These are phyloP conservation scores for Psococerastis gibbosa DNA, from an alignment of 2,888 invertebrate genomes.

Conservation along the genomic window DNA sequence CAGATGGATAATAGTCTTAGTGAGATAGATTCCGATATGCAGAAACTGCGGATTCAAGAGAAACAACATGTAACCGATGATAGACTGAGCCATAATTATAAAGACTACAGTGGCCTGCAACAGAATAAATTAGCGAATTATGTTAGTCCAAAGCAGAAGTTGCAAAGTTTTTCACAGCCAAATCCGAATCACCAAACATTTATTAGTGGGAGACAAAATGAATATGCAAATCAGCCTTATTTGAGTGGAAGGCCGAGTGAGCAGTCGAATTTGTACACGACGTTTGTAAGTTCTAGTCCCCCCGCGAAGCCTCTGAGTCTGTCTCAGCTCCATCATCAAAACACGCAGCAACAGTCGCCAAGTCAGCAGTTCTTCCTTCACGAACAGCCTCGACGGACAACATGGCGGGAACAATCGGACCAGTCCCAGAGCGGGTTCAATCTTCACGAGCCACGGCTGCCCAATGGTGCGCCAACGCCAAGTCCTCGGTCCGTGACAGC, in stretches of 20 bases:
- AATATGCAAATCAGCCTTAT: constrained; percentile 5
- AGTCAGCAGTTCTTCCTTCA: constrained; percentile 52
- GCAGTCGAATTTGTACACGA: neutral
- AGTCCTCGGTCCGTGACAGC: neutral
- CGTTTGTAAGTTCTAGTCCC: constrained; percentile 1
- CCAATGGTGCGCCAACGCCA: constrained; percentile 3
- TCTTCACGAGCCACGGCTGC: constrained; percentile 4
- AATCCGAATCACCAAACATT: constrained; percentile 10
- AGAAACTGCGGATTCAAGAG: constrained; percentile 67
- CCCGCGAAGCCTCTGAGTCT: constrained; percentile 3
- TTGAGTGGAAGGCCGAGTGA: neutral
- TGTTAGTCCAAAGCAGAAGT: constrained; percentile 12
- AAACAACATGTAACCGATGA: constrained; percentile 29
- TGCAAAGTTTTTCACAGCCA: constrained; percentile 12
- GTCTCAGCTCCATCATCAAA: constrained; percentile 25
- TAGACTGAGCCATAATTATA: constrained; percentile 14
- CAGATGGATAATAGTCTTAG: constrained; percentile 88
- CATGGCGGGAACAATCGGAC: constrained; percentile 3
- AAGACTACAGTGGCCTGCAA: constrained; percentile 8
- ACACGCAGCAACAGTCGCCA: constrained; percentile 20
- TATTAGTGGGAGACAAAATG: neutral
- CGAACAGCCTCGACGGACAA: constrained; percentile 30
- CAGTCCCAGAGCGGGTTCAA: neutral
- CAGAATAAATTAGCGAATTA: constrained; percentile 6
- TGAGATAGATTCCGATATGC: constrained; percentile 87